Base-by-base conservation (phyloP, 2,797 vertebrate genomes). In the Acanthopagrus latus region DNA sequence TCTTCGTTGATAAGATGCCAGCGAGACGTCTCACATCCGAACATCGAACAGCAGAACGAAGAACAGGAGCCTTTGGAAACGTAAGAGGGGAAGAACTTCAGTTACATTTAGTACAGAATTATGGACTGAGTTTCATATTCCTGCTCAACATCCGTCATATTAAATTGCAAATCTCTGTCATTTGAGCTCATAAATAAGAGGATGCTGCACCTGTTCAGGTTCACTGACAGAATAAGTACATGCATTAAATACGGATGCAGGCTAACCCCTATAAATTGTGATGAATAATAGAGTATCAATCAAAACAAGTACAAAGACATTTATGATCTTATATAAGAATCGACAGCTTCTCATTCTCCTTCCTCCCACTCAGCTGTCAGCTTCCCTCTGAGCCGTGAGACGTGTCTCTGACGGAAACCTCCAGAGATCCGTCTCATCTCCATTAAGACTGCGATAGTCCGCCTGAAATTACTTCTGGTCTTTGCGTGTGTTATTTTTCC, bases 1-100 rank as follows among this genome's bases (percentile, higher is more conserved):
- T 47, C 48, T 52, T 93, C 93, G 82, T 95, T 94, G 88, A 95
- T 64, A 70, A 94, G 82, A 0, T 93, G 90, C 64, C 89, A 86
- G 71, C 86, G 27, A 55, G 77, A 68, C 10, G 52, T 88, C 56
- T 77, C 91, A 20, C 86, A 76, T 72, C 74, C 84, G 95, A 38
- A 38, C 33, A 38, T 38, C 33, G 8, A 38, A 60, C 41, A 23
- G 27, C 55, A 65, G 27, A 72, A n/a, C 54, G 47, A 21, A 29
- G 8, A 16, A 20, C 47, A 57, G 64, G 57, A 8, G 11, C 12
- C 5, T 48, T 87, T 88, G 56, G 8, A 60, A 18, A 72, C 38
- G 7, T 7, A 54, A 27, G 0, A 27, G 18, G 38, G 2, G 1
- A 44, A 9, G 6, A 11, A 41, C 10, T 47, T 60, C 11, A 25